Conservation (phyloP, 2,888 invertebrate species). For the Trachelus stipa region DNA sequence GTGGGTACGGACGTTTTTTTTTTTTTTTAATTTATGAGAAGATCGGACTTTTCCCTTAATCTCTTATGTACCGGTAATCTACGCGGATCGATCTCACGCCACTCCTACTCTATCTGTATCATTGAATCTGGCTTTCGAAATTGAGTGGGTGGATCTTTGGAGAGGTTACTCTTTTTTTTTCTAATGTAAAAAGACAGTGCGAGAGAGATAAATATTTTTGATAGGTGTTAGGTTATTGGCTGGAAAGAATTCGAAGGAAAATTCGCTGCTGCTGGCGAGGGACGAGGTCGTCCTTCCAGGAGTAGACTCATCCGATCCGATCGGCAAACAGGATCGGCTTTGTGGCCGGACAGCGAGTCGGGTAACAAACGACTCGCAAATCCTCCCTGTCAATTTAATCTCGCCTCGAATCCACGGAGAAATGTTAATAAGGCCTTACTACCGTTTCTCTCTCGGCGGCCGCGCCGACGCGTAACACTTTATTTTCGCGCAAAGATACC, state of each 20-base stretch:
- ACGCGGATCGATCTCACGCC: not conserved
- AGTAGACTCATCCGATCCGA: not conserved
- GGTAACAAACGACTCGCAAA: constrained; percentile 66
- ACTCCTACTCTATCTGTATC: not conserved
- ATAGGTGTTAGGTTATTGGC: not conserved
- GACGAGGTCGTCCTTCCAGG: constrained; percentile 3
- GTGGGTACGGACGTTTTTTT: not conserved
- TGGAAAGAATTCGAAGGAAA: not conserved
- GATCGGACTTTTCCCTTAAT: not conserved
- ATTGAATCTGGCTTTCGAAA: not conserved
- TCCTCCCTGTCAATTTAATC: constrained; percentile 67
- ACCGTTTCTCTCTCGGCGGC: constrained; percentile 33
- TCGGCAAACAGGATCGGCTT: constrained; percentile 27
- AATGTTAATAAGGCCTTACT: constrained; percentile 65
- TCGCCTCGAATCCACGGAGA: constrained; percentile 63
- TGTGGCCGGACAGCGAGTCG: constrained; percentile 35
- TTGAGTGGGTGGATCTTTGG: not conserved
- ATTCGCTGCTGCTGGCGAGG: not conserved
- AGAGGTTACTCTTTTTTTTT: not conserved
- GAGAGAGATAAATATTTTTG: constrained; percentile 8
- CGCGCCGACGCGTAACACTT: constrained; percentile 38
- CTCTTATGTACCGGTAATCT: not conserved
- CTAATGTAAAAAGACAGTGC: constrained; percentile 4
- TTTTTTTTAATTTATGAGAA: not conserved
- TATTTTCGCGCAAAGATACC: constrained; percentile 50